phyloP scores from a whole-genome alignment of 2,113 vertebrate species.

The Gnathonemus longibarbis region DNA sequence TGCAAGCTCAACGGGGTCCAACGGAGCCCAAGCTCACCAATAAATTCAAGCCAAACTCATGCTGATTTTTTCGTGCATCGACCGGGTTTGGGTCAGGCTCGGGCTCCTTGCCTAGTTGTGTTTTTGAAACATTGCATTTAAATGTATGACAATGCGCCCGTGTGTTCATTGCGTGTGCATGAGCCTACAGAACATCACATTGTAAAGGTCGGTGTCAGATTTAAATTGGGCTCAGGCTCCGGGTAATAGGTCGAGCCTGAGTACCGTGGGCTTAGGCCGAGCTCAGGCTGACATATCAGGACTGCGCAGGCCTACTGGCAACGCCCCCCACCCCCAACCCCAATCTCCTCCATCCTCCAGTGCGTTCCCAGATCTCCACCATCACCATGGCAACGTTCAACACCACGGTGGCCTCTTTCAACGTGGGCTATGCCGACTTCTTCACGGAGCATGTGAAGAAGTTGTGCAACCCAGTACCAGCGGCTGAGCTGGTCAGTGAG shows the following conservation, averaged over 20 bases:
- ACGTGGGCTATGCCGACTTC: conserved; percentile 94
- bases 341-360: conserved; percentile 45
- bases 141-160: too few relatives aligned
- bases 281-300: background rate
- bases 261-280: too few relatives aligned
- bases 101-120: background rate
- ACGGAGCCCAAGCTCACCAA: background rate
- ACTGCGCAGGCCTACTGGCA: background rate
- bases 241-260: background rate
- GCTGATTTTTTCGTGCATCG: background rate
- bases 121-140: background rate
- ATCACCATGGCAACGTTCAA: conserved; percentile 99
- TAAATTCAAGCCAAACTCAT: background rate
- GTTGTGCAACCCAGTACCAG: conserved; percentile 84
- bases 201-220: background rate
- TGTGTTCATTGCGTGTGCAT: background rate
- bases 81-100: background rate
- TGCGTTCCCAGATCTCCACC: conserved; percentile 96
- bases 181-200: background rate
- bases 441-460: conserved; percentile 98
- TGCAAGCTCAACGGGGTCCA: background rate
- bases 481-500: conserved; percentile 83
- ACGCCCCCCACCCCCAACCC: conserved; percentile 21
- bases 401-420: conserved; percentile 93
- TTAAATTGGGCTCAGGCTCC: background rate